phyloP scores from a whole-genome alignment of 2,113 vertebrate genomes.

The Nycticryphes semicollaris region DNA sequence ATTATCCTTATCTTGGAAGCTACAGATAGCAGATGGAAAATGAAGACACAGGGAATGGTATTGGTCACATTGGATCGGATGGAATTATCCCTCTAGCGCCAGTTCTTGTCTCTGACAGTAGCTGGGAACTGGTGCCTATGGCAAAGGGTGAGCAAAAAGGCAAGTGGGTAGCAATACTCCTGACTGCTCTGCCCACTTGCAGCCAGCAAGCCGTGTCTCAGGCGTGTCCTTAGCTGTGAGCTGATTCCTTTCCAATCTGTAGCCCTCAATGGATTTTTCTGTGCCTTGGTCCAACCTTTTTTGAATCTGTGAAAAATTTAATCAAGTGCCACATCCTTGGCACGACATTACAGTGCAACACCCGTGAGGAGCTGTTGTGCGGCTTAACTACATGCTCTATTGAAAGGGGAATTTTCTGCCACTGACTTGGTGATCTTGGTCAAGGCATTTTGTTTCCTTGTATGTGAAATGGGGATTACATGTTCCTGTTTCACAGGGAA shows the following conservation, averaged over 20 bases:
- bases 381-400: not conserved
- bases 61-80: not conserved
- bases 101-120: not conserved
- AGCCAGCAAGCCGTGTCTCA: not conserved
- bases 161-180: not conserved
- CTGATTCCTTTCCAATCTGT: not conserved
- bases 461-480: not conserved
- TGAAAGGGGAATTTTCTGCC: not conserved
- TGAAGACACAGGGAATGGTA: not conserved
- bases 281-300: not conserved
- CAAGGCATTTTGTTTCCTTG: not conserved
- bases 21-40: not conserved
- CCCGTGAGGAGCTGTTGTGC: fast-evolving
- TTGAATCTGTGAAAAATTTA: not conserved
- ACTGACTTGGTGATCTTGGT: not conserved
- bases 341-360: not conserved
- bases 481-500: not conserved
- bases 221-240: not conserved
- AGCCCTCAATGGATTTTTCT: not conserved
- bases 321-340: not conserved
- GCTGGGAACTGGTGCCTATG: not conserved
- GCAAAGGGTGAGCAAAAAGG: not conserved
- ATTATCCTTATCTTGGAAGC: not conserved
- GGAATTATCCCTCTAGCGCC: not conserved
- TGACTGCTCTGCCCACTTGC: not conserved